Conservation (phyloP, 2,888 invertebrate species). For the Heliconius sara region DNA sequence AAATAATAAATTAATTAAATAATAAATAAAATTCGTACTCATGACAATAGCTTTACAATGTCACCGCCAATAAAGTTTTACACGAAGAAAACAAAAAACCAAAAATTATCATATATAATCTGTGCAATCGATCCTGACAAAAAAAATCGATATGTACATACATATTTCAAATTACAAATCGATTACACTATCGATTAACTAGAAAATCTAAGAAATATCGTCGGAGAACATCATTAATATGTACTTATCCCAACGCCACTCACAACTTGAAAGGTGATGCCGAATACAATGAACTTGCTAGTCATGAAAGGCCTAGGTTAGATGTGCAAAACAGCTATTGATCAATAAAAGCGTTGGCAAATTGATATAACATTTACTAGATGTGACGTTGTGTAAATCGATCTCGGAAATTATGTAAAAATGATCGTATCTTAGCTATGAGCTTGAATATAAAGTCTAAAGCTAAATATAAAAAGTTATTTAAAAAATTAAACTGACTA, state of each 20-base stretch:
- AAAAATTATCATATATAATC: not conserved
- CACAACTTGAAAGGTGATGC: slow-evolving; percentile 18
- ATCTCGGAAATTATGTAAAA: not conserved
- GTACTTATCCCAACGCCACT: slow-evolving; percentile 23
- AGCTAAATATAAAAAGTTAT: not conserved
- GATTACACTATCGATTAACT: slow-evolving; percentile 16
- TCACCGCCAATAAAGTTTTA: not conserved
- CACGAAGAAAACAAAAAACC: not conserved
- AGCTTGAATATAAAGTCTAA: slow-evolving; percentile 3
- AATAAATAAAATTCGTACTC: too few relatives aligned
- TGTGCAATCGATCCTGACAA: not conserved
- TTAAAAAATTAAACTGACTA: not conserved
- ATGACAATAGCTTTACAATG: not conserved
- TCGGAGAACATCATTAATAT: slow-evolving; percentile 7
- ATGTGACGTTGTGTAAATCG: slow-evolving; percentile 14
- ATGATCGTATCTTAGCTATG: slow-evolving; percentile 8
- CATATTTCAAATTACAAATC: not conserved
- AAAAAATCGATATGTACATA: slow-evolving; percentile 8
- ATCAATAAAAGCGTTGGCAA: slow-evolving; percentile 33
- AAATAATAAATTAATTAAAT: too few relatives aligned
- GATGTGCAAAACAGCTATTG: slow-evolving; percentile 27
- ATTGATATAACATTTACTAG: slow-evolving; percentile 28
- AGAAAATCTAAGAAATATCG: not conserved
- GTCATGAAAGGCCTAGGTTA: slow-evolving; percentile 29
- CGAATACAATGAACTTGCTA: slow-evolving; percentile 21